phyloP scores from a whole-genome alignment of 1,140 invertebrate species.

The Hyles vespertilio region DNA sequence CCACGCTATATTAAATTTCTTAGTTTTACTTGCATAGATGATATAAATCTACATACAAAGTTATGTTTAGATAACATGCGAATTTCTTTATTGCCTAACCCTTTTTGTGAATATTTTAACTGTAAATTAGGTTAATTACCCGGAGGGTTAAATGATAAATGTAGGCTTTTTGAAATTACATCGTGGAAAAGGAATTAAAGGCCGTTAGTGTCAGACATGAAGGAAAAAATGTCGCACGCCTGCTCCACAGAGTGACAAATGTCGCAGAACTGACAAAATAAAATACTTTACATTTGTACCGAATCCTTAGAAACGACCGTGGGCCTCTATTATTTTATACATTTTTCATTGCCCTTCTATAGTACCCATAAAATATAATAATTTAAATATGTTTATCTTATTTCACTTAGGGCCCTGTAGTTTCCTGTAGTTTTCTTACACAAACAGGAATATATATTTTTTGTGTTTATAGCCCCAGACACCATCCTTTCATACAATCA shows the following conservation, averaged over 20 bases:
- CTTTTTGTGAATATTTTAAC: slow-evolving; percentile 27
- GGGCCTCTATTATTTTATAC: no score
- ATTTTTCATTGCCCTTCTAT: no score
- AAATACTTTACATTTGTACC: no score
- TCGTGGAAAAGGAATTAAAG: slow-evolving; percentile 43
- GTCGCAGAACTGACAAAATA: slow-evolving; percentile 1
- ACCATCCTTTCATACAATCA: no score
- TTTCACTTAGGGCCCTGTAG: no score
- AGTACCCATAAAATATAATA: no score
- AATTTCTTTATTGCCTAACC: slow-evolving; percentile 18
- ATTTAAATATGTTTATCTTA: no score
- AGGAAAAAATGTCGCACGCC: slow-evolving; percentile 30
- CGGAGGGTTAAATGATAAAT: slow-evolving; percentile 50
- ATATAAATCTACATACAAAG: background rate
- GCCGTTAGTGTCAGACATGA: slow-evolving; percentile 30
- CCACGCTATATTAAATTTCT: no score
- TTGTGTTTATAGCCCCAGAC: no score
- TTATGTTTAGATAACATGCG: slow-evolving; percentile 10
- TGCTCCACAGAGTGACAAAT: slow-evolving; percentile 12
- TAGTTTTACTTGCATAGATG: background rate
- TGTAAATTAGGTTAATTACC: slow-evolving; percentile 55
- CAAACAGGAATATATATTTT: no score
- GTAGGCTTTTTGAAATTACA: slow-evolving; percentile 37
- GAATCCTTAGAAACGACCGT: no score
- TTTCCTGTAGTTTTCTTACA: no score